Base-by-base conservation (phyloP, 2,888 invertebrate species). In the Criorhina ranunculi region DNA sequence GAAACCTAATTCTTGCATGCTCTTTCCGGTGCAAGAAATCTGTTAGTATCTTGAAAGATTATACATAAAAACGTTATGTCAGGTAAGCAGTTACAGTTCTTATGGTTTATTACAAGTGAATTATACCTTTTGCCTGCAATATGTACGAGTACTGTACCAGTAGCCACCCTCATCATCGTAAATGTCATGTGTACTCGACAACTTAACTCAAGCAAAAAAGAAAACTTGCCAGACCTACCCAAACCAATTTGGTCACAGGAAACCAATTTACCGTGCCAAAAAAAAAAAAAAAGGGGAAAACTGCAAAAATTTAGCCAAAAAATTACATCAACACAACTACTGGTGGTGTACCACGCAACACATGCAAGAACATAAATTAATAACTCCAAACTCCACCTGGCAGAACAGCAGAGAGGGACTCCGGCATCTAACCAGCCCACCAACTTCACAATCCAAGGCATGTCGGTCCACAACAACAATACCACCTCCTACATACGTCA, bases 261-360 rank as follows among this genome's bases (percentile, higher is more conserved):
- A 81, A 81, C 64, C 19, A 57, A 62, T 64, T 49, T 37, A 31
- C 55, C 70, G 57, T 57, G 24, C 31, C 29, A 70, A 31, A 42
- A 53, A 24, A 11, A 35, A 35, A 11, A 35, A 11, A 33, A 73
- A 31, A 24, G 24, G 4, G 2, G 15, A 9, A 9, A 37, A 29
- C 40, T 8, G 9, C 44, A 62, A 46, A 66, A 79, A 70, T 37
- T 37, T 33, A 40, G 46, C 37, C 12, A 12, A 67, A 24, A n/a
- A 69, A 62, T 81, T 75, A 82, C 82, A 77, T 77, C 75, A 76
- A 67, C 75, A 64, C 62, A 67, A 81, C 80, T 81, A 81, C 80
- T 57, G 80, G 40, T 62, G 12, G 17, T 62, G 40, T 57, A 76
- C 80, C 80, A 69, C 67, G 69, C 60, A 81, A 76, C 77, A 81